phyloP scores from a whole-genome alignment of 2,113 vertebrate species.

The Xyrauchen texanus region DNA sequence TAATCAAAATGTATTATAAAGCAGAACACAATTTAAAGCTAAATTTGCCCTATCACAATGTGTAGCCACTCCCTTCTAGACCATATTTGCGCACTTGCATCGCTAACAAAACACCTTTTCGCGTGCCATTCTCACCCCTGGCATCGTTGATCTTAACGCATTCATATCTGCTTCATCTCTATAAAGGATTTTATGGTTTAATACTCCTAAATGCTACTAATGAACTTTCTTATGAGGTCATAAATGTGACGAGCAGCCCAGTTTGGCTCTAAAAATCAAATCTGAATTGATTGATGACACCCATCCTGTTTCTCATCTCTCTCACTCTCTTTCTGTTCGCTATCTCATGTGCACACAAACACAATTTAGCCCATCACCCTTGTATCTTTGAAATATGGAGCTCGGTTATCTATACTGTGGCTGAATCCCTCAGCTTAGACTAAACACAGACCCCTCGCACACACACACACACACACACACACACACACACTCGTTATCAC shows the following conservation, averaged over 20 bases:
- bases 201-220: constrained; percentile 29
- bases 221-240: constrained; percentile 37
- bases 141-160: constrained; percentile 12
- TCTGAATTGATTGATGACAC: neutral
- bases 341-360: constrained; percentile 21
- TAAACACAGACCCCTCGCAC: constrained; percentile 49
- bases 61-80: neutral
- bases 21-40: no score
- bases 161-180: neutral
- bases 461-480: constrained; percentile 18
- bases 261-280: neutral
- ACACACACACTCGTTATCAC: constrained; percentile 23
- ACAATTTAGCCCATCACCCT: constrained; percentile 24
- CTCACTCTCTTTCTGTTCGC: neutral
- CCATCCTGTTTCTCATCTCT: constrained; percentile 34
- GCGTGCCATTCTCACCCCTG: constrained; percentile 35
- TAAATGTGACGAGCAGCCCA: constrained; percentile 24
- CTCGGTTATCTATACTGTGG: constrained; percentile 44
- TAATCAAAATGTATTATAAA: no score
- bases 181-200: constrained; percentile 38
- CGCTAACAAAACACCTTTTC: constrained; percentile 23
- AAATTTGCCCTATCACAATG: neutral
- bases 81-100: neutral
- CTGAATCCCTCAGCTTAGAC: constrained; percentile 48
- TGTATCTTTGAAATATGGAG: constrained; percentile 46